A percentile compares a stretch with the other conserved stretches of the same genome.
Conservation (phyloP, 2,888 invertebrate genomes). For the Emmelina monodactyla region DNA sequence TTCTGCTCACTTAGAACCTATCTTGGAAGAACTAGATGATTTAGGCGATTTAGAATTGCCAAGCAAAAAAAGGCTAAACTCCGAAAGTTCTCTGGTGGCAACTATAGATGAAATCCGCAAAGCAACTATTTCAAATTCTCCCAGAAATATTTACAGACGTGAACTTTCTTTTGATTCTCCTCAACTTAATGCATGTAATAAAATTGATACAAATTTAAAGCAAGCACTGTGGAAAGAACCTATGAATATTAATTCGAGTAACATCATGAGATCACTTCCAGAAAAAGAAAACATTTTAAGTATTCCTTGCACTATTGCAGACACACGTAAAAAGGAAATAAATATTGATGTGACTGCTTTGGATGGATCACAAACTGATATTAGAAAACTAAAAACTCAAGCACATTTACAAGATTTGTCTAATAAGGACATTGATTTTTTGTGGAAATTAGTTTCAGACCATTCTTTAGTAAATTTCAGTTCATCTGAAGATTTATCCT, state of each 20-base stretch:
- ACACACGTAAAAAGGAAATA: constrained; percentile 31
- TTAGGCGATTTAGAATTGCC: constrained; percentile 46
- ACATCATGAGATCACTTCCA: constrained; percentile 46
- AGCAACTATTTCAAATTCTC: constrained; percentile 63
- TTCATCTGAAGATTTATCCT: constrained; percentile 37
- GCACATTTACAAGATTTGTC: constrained; percentile 36
- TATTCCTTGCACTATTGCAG: constrained; percentile 22
- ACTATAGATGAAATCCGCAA: constrained; percentile 71
- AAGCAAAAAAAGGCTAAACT: constrained; percentile 48
- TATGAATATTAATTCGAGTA: constrained; percentile 46
- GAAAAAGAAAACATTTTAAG: constrained; percentile 47
- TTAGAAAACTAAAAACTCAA: constrained; percentile 29
- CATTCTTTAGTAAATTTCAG: constrained; percentile 32
- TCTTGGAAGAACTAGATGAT: constrained; percentile 66
- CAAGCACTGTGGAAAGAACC: constrained; percentile 58
- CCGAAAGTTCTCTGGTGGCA: constrained; percentile 68
- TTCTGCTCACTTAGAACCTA: constrained; percentile 61
- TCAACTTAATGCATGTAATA: constrained; percentile 32
- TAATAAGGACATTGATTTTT: constrained; percentile 51
- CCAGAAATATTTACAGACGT: constrained; percentile 61
- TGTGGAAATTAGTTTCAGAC: constrained; percentile 54
- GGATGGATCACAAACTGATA: background rate
- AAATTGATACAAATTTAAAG: constrained; percentile 41
- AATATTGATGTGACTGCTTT: constrained; percentile 29
- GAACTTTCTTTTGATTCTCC: constrained; percentile 59